These are phyloP conservation scores for Calypte anna DNA, from an alignment of 2,113 vertebrate genomes.

Conservation along the genomic window DNA sequence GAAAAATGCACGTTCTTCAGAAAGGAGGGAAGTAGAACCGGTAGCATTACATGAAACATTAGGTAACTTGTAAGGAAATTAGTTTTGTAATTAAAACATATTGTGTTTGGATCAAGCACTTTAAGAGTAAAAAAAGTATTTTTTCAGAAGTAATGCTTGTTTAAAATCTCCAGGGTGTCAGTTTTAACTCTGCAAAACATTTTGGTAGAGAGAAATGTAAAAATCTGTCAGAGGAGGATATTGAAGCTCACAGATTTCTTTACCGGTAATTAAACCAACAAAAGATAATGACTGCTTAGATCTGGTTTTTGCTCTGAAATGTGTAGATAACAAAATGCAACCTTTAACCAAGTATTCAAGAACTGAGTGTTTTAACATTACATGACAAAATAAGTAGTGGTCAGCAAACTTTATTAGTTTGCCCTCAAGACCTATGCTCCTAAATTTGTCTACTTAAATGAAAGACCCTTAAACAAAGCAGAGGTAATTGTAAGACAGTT, in stretches of 20 bases:
- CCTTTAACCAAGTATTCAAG: not conserved
- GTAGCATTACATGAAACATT: not conserved
- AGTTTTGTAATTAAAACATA: not conserved
- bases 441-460: not conserved
- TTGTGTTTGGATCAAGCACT: not conserved
- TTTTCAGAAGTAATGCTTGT: not conserved
- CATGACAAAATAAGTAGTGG: not conserved
- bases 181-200: not conserved
- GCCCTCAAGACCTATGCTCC: not conserved
- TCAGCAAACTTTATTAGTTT: not conserved
- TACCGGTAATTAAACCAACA: not conserved
- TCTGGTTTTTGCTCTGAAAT: not conserved
- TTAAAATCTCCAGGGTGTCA: not conserved
- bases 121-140: not conserved
- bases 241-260: not conserved
- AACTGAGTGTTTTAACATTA: not conserved
- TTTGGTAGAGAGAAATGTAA: not conserved
- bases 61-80: not conserved
- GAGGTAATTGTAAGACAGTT: not conserved
- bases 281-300: not conserved
- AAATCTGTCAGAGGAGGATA: not conserved
- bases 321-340: not conserved
- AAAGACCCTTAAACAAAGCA: not conserved
- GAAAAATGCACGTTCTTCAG: not conserved
- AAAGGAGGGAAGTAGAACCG: not conserved